Percentiles rank a stretch among this genome's conserved stretches.
phyloP scores from a whole-genome alignment of 2,113 vertebrate genomes.

The Gymnorhina tibicen region DNA sequence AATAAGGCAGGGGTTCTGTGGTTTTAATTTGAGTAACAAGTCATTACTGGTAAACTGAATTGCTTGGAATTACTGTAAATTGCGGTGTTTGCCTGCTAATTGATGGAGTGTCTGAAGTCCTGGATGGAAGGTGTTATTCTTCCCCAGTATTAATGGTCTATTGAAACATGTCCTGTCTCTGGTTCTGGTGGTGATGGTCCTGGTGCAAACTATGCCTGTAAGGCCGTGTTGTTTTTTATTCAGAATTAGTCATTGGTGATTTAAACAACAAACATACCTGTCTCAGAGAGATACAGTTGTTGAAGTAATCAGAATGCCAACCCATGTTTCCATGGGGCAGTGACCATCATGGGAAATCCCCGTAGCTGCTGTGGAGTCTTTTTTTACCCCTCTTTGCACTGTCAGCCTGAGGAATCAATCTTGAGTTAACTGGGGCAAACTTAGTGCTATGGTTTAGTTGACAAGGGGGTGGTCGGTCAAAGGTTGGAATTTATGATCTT shows the following conservation, averaged over 20 bases:
- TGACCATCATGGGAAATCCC: neutral
- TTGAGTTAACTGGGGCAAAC: neutral
- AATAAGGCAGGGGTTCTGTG: conserved; percentile 8
- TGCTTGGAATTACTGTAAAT: conserved; percentile 36
- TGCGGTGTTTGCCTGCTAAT: neutral
- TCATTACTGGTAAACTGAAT: neutral
- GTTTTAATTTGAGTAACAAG: neutral
- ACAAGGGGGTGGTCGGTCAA: fast-evolving
- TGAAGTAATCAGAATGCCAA: neutral
- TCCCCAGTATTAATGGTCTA: neutral
- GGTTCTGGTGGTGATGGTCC: neutral
- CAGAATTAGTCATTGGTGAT: neutral
- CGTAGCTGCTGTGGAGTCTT: neutral
- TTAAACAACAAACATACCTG: neutral
- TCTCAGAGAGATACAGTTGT: neutral
- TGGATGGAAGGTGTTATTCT: neutral
- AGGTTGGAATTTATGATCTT: neutral
- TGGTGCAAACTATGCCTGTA: neutral
- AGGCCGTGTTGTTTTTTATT: neutral
- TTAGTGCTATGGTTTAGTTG: neutral
- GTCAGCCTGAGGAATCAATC: neutral
- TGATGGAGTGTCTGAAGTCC: neutral
- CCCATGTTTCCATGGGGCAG: neutral
- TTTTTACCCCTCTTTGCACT: neutral
- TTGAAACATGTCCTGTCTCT: neutral